Evolutionary conservation across 2,888 invertebrate species (phyloP).

Genomic region (Leptopterna dolabrata): DNA sequence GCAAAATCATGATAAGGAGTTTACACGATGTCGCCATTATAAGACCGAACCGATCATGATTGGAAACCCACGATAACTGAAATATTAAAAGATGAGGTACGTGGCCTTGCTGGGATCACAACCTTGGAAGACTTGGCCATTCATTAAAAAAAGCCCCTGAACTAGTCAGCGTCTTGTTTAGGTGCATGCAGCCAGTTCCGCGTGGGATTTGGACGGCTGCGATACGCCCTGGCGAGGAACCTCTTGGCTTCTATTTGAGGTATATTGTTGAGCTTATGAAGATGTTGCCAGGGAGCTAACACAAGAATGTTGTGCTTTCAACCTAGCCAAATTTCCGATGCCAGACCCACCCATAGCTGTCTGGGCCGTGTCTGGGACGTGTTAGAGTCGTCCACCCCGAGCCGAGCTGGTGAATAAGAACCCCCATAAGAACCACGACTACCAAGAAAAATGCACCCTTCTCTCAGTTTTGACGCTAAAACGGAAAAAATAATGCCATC

Average conservation of each 20-base stretch:
- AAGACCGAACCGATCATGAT: no score
- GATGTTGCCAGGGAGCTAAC: constrained; percentile 21
- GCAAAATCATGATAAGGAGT: no score
- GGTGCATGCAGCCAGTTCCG: not conserved
- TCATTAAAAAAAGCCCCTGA: not conserved
- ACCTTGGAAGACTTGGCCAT: not conserved
- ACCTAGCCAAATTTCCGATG: constrained; percentile 15
- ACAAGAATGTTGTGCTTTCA: constrained; percentile 20
- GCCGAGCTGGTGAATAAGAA: not conserved
- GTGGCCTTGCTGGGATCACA: not conserved
- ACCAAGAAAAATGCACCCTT: not conserved
- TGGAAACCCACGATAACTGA: no score
- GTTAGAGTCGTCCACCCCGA: not conserved
- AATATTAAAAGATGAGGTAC: not conserved
- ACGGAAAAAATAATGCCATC: not conserved
- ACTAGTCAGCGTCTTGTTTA: not conserved
- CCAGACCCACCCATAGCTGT: constrained; percentile 12
- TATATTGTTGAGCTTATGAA: constrained; percentile 27
- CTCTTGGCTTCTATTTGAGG: constrained; percentile 40
- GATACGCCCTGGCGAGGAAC: constrained; percentile 17
- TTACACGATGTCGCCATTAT: no score
- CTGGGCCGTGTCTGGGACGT: constrained; percentile 4
- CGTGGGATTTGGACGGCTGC: constrained; percentile 22
- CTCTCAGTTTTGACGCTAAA: not conserved
- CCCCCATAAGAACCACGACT: no score